A percentile compares a stretch with the other conserved stretches of the same genome.
Evolutionary conservation across 2,113 vertebrate species (phyloP).

Genomic region (Smithornis capensis): DNA sequence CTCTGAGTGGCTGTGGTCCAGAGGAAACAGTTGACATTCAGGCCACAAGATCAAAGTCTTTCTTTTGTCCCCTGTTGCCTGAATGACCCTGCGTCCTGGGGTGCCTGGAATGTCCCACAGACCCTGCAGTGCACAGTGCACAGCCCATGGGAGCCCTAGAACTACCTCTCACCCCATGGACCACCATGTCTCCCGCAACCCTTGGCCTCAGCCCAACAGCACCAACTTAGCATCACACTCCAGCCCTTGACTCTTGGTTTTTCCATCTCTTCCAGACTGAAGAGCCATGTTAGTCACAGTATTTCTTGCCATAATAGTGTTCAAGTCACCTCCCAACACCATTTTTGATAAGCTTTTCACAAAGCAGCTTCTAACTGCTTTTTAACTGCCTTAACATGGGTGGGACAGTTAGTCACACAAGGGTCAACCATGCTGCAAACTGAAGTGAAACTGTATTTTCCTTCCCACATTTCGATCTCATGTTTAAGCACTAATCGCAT

Average conservation of each 20-base stretch:
- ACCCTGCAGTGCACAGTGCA: neutral
- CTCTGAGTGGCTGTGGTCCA: neutral
- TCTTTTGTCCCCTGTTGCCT: neutral
- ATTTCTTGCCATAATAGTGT: neutral
- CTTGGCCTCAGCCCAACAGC: neutral
- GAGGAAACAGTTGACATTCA: neutral
- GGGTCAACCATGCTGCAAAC: neutral
- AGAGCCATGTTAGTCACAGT: fast-evolving
- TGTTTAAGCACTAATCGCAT: neutral
- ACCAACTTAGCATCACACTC: neutral
- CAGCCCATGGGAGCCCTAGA: neutral
- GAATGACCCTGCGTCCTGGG: neutral
- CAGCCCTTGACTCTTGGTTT: neutral
- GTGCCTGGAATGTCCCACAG: neutral
- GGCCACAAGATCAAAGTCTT: neutral
- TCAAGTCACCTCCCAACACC: neutral
- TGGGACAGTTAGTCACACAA: neutral
- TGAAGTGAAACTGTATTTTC: neutral
- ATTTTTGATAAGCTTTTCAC: neutral
- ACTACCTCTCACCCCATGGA: neutral
- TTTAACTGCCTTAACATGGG: neutral
- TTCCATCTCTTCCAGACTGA: neutral
- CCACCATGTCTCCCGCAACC: neutral
- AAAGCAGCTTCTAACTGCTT: neutral
- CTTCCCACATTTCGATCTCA: neutral